These are phyloP conservation scores for Plebejus melissa DNA, from an alignment of 2,888 invertebrate species.

Conservation along the genomic window DNA sequence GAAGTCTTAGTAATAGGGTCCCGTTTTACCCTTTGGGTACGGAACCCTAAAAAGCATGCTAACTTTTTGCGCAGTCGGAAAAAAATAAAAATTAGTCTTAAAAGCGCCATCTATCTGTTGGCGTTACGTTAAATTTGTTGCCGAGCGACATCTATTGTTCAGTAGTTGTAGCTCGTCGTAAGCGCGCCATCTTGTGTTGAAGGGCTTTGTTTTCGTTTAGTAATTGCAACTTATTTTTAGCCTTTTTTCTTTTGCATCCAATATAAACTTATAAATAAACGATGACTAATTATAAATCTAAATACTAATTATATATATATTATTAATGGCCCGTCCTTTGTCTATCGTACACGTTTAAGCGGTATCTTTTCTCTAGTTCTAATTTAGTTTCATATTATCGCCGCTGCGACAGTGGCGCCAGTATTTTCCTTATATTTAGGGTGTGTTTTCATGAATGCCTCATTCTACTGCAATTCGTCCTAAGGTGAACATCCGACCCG, in stretches of 20 bases:
- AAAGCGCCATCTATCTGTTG: conserved; percentile 46
- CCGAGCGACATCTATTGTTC: conserved; percentile 40
- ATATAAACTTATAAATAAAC: neutral
- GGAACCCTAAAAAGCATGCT: neutral
- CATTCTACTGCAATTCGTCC: conserved; percentile 74
- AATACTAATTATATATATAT: too few species aligned
- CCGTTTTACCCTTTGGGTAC: too few species aligned
- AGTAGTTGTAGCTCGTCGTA: conserved; percentile 37
- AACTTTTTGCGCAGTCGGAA: neutral
- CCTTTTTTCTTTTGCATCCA: neutral
- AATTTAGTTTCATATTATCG: conserved; percentile 45
- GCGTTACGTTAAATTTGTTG: conserved; percentile 38
- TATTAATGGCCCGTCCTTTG: neutral
- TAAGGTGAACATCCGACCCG: conserved; percentile 68
- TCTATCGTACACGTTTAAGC: neutral
- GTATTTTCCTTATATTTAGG: conserved; percentile 75
- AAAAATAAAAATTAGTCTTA: neutral
- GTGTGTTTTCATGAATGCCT: conserved; percentile 75
- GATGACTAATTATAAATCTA: too few species aligned
- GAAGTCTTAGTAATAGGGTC: too few species aligned
- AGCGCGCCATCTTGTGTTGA: neutral
- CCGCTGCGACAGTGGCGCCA: conserved; percentile 68
- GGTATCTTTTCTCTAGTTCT: neutral
- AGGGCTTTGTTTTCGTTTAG: neutral
- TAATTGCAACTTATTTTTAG: neutral